phyloP scores from a whole-genome alignment of 2,797 vertebrate species.

The Cyclopterus lumpus region DNA sequence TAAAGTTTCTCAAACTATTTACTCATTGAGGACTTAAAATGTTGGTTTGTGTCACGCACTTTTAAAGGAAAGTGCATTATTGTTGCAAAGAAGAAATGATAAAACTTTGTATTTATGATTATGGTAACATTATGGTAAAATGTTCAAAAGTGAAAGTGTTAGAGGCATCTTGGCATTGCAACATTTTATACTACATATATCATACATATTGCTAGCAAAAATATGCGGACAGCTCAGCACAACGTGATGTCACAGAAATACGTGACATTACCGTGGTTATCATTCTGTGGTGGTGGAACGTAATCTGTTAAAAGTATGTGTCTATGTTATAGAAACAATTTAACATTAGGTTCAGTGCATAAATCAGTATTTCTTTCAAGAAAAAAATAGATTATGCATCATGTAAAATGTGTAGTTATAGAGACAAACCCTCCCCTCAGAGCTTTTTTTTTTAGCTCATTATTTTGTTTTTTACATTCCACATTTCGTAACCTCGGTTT shows the following conservation, averaged over 20 bases:
- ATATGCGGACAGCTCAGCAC: background rate
- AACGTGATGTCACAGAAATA: no score
- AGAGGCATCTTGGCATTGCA: background rate
- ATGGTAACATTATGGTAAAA: background rate
- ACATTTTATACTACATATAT: background rate
- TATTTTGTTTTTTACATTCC: constrained; percentile 27
- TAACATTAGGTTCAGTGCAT: no score
- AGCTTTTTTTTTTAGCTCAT: constrained; percentile 23
- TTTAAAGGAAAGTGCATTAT: background rate
- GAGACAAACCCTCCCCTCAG: background rate
- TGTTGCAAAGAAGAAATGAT: background rate
- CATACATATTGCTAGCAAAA: background rate
- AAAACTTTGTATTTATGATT: background rate
- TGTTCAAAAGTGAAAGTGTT: background rate
- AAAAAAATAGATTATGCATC: background rate
- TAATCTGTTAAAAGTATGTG: no score
- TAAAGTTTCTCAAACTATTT: background rate
- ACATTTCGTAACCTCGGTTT: background rate
- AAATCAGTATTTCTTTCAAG: background rate
- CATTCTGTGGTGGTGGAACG: no score
- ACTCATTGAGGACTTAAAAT: background rate
- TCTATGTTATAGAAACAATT: no score
- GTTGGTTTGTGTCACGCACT: background rate
- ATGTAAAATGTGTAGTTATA: background rate
- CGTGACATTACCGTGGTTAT: no score